A percentile compares a stretch with the other conserved stretches of the same genome.
Conservation (phyloP, 2,113 vertebrate species). For the Rhinopomastus cyanomelas region DNA sequence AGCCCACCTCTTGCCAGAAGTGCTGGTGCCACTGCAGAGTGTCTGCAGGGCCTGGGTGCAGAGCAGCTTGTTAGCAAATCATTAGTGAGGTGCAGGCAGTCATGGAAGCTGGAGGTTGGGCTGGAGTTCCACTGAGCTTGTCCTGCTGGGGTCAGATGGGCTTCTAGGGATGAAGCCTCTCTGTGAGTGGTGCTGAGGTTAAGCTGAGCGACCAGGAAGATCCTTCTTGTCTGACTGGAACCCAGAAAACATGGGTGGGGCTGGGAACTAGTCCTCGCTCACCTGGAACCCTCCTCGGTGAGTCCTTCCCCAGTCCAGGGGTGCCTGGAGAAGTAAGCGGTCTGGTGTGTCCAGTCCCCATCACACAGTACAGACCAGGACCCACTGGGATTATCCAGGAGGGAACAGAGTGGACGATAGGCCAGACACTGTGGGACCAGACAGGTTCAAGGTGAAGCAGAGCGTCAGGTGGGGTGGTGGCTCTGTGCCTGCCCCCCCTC, state of each 20-base stretch:
- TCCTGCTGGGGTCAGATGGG: not conserved
- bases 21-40: not conserved
- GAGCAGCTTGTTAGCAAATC: not conserved
- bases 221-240: not conserved
- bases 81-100: not conserved
- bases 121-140: not conserved
- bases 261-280: no score
- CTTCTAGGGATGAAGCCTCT: not conserved
- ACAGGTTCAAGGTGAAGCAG: not conserved
- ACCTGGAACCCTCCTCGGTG: no score
- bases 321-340: not conserved
- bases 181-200: not conserved
- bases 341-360: accelerated
- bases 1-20: no score
- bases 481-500: not conserved
- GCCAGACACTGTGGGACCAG: not conserved
- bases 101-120: not conserved
- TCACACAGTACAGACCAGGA: not conserved
- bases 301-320: not conserved
- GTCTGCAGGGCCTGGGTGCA: not conserved
- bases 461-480: not conserved
- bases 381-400: accelerated
- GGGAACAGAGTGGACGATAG: not conserved
- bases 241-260: not conserved
- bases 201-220: not conserved